Conservation (phyloP, 2,888 invertebrate genomes). For the Helobdella robusta region DNA sequence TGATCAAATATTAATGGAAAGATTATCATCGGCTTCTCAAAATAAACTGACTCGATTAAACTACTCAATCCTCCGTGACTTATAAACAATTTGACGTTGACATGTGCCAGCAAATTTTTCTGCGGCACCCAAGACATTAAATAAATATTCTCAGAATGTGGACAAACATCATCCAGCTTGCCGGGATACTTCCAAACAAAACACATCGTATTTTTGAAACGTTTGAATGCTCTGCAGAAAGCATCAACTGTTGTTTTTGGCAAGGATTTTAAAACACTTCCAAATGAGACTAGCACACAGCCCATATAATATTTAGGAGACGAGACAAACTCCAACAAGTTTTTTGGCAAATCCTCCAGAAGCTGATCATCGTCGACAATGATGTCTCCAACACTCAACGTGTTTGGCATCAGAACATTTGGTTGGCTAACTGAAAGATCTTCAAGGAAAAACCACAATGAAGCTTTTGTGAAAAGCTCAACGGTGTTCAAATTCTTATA, state of each 20-base stretch:
- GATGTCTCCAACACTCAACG: conserved; percentile 35
- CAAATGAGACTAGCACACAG: conserved; percentile 36
- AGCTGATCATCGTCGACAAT: conserved; percentile 16
- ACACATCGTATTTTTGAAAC: conserved; percentile 15
- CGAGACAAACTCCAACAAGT: conserved; percentile 29
- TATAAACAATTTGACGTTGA: conserved; percentile 22
- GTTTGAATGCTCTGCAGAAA: conserved; percentile 31
- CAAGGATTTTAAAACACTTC: conserved; percentile 29
- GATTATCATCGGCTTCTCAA: conserved; percentile 21
- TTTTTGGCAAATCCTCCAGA: conserved; percentile 29
- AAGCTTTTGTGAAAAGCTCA: too few species aligned
- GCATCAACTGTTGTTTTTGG: conserved; percentile 27
- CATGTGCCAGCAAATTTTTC: conserved; percentile 25
- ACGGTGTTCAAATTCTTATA: too few species aligned
- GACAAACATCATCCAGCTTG: conserved; percentile 2
- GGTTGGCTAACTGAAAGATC: conserved; percentile 36
- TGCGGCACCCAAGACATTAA: conserved; percentile 25
- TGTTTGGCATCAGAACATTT: conserved; percentile 33
- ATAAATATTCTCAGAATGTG: not conserved
- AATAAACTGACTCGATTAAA: conserved; percentile 22
- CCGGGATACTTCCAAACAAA: conserved; percentile 24
- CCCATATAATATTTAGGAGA: conserved; percentile 29
- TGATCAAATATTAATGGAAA: conserved; percentile 23
- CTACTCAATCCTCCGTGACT: conserved; percentile 28
- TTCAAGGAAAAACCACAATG: conserved; percentile 32